phyloP scores from a whole-genome alignment of 2,113 vertebrate species.

The Empidonax traillii region DNA sequence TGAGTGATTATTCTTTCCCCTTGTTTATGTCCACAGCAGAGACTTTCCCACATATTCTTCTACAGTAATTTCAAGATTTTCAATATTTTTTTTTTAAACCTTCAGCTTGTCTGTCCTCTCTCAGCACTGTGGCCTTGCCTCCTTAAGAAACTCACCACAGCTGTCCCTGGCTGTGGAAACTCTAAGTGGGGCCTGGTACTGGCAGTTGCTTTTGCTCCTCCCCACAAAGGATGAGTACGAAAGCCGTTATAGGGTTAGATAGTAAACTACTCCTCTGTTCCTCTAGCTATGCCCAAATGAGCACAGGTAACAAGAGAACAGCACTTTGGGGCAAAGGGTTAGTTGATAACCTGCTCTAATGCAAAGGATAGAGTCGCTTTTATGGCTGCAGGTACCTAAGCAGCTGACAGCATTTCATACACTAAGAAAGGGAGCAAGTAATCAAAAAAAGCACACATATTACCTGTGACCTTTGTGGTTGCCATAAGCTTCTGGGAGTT shows the following conservation, averaged over 20 bases:
- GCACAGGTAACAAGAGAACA: background rate
- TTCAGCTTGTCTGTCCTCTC: background rate
- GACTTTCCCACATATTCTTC: background rate
- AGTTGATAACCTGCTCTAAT: background rate
- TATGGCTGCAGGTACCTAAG: background rate
- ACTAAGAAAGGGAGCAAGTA: background rate
- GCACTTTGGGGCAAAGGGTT: rapidly evolving
- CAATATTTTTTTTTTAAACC: background rate
- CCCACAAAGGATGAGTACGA: background rate
- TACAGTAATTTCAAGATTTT: background rate
- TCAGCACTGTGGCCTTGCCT: background rate
- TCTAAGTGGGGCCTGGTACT: background rate
- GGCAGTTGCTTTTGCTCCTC: background rate
- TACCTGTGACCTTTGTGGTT: conserved; percentile 63
- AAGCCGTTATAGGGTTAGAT: background rate
- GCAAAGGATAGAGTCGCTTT: background rate
- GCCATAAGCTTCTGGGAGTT: conserved; percentile 61
- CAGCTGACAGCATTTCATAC: background rate
- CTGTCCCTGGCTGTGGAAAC: background rate
- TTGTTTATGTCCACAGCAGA: background rate
- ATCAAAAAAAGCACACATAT: background rate
- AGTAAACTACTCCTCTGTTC: background rate
- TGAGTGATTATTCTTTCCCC: background rate
- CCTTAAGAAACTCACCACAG: background rate
- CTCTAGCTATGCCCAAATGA: background rate